Percentiles rank a stretch among this genome's conserved stretches.
Conservation (phyloP, 2,113 vertebrate species). For the Melanostigma gelatinosum region DNA sequence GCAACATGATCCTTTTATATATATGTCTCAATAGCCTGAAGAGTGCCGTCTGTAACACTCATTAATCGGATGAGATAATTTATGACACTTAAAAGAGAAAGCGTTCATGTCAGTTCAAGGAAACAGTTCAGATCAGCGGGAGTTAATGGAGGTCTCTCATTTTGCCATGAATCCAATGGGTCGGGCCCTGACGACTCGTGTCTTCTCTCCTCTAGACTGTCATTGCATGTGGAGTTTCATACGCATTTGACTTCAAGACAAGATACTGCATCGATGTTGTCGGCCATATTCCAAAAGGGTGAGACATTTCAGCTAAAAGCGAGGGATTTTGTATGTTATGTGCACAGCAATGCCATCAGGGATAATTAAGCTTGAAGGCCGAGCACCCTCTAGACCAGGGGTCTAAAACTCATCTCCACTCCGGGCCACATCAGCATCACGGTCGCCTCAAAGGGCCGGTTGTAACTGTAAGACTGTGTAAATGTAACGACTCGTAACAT, state of each 20-base stretch:
- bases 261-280: slow-evolving; percentile 85
- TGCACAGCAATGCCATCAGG: not conserved
- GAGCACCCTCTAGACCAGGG: not conserved
- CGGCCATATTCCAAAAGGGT: slow-evolving; percentile 89
- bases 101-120: not conserved
- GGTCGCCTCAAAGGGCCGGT: too few species aligned
- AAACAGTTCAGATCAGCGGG: not conserved
- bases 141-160: not conserved
- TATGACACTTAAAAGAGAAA: not conserved
- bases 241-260: slow-evolving; percentile 85
- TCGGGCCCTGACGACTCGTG: not conserved
- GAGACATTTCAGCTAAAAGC: slow-evolving; percentile 61
- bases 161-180: not conserved
- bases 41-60: not conserved
- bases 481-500: too few species aligned
- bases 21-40: not conserved
- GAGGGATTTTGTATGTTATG: not conserved
- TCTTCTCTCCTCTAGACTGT: slow-evolving; percentile 86
- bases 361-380: not conserved
- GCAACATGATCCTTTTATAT: not conserved
- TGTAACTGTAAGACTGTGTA: too few species aligned
- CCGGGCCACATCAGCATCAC: too few species aligned
- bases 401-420: too few species aligned
- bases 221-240: slow-evolving; percentile 90
- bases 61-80: not conserved